Percentiles rank a stretch among this genome's conserved stretches.
Conservation (phyloP, 92 coral and sea anemone species). For the Porites lobata region DNA sequence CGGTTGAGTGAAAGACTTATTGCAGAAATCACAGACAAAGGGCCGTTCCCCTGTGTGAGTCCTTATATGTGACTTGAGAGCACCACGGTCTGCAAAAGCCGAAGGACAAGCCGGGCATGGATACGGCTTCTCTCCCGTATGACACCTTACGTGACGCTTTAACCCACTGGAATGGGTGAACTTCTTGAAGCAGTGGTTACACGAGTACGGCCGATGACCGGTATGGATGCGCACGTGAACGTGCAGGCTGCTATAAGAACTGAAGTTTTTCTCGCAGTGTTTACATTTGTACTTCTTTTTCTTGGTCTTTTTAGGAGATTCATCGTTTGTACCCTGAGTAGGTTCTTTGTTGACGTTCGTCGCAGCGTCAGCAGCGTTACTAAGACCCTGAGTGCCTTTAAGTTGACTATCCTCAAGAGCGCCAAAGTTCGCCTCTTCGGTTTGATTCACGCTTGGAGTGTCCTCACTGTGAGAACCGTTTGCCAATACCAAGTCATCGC, state of each 20-base stretch:
- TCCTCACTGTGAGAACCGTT: background rate
- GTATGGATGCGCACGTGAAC: constrained; percentile 81
- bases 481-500: background rate
- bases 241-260: constrained; percentile 77
- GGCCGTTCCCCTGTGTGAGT: constrained; percentile 82
- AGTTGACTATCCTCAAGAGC: background rate
- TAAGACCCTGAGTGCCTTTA: background rate
- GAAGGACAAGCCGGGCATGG: constrained; percentile 75
- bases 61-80: constrained; percentile 71
- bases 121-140: constrained; percentile 78
- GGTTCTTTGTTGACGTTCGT: constrained; percentile 19
- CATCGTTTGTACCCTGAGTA: constrained; percentile 29
- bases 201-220: constrained; percentile 76
- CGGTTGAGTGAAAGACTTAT: constrained; percentile 74
- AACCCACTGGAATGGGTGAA: constrained; percentile 81
- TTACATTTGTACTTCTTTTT: constrained; percentile 69
- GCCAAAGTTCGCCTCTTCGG: background rate
- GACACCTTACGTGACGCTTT: constrained; percentile 81
- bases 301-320: constrained; percentile 35
- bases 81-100: constrained; percentile 82
- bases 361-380: background rate
- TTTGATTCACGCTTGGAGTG: constrained; percentile 1
- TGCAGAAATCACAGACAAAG: constrained; percentile 69
- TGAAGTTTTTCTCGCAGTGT: constrained; percentile 68
- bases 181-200: constrained; percentile 72